Percentiles rank a stretch among this genome's conserved stretches.
These are phyloP conservation scores for Apis cerana DNA, from an alignment of 1,140 invertebrate genomes.

Conservation along the genomic window DNA sequence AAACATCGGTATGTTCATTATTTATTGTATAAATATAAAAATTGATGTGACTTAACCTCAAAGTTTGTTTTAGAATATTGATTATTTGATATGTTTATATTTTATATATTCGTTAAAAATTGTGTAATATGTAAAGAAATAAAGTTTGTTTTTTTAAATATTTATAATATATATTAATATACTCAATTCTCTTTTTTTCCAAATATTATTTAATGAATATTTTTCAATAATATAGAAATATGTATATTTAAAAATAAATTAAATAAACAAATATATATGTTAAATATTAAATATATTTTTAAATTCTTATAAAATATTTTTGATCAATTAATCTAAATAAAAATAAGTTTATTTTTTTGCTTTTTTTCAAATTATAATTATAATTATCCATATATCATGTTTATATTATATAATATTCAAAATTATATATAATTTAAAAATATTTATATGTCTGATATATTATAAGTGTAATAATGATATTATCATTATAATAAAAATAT, in stretches of 20 bases:
- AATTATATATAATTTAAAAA: neutral
- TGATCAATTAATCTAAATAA: too few species aligned
- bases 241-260: neutral
- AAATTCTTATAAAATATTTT: too few species aligned
- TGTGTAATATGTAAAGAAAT: neutral
- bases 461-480: neutral
- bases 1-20: constrained; percentile 57
- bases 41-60: constrained; percentile 49
- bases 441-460: neutral
- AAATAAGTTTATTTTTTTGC: too few species aligned
- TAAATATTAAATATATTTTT: too few species aligned
- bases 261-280: too few species aligned
- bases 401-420: neutral
- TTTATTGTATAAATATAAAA: neutral
- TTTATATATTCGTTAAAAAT: neutral
- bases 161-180: neutral
- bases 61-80: constrained; percentile 2
- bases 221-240: too few species aligned
- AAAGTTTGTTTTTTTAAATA: neutral
- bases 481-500: neutral
- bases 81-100: constrained; percentile 3
- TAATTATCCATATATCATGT: too few species aligned
- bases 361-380: too few species aligned
- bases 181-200: neutral
- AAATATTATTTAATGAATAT: neutral